Percentiles rank a stretch among this genome's conserved stretches.
phyloP scores from a whole-genome alignment of 2,113 vertebrate species.

The Pyxicephalus adspersus region DNA sequence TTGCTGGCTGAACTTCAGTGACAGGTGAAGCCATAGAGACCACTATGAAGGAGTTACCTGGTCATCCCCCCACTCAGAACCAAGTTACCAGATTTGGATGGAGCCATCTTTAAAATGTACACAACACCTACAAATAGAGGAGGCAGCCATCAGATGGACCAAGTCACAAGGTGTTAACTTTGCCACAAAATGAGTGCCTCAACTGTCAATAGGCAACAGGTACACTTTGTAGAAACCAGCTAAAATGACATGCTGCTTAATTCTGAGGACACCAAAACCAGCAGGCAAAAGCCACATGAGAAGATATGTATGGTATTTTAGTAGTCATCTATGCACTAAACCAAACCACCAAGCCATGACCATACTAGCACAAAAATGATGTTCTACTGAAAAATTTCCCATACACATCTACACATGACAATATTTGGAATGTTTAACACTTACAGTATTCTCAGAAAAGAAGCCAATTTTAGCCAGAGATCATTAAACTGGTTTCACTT shows the following conservation, averaged over 20 bases:
- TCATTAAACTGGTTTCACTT: neutral
- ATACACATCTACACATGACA: no score
- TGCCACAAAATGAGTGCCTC: neutral
- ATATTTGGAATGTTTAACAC: no score
- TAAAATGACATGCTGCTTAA: constrained; percentile 13
- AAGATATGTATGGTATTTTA: neutral
- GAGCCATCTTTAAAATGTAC: neutral
- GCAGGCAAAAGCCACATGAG: neutral
- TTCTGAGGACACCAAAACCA: neutral
- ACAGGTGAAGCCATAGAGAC: no score
- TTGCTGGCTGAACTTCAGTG: no score
- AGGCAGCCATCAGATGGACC: neutral
- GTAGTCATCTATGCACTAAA: neutral
- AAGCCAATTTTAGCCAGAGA: constrained; percentile 15
- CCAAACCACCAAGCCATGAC: neutral
- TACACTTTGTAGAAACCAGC: neutral
- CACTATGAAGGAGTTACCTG: no score
- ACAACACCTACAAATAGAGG: neutral
- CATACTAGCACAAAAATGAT: no score
- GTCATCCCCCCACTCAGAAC: no score
- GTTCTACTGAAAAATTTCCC: no score
- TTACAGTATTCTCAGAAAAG: neutral
- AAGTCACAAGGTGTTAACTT: neutral
- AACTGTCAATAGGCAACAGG: neutral
- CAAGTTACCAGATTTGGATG: no score